Conservation (phyloP, 1,140 invertebrate genomes). For the Latrodectus geometricus region DNA sequence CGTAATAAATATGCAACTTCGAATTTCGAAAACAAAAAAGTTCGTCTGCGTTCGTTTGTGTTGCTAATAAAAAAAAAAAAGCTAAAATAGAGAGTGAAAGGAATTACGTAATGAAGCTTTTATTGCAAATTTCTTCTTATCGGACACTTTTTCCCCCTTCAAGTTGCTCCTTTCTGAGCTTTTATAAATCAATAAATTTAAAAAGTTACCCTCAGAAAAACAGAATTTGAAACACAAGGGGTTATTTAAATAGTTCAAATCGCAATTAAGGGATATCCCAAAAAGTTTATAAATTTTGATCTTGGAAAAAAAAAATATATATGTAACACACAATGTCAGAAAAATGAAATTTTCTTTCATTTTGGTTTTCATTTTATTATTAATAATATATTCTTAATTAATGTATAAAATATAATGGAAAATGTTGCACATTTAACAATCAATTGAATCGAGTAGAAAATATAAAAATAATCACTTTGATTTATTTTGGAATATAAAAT, state of each 20-base stretch:
- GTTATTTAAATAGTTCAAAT: conserved; percentile 12
- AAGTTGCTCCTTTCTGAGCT: background rate
- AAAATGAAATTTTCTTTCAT: no score
- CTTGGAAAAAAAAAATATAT: no score
- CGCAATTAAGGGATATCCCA: background rate
- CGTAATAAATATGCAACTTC: conserved; percentile 57
- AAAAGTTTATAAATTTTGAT: background rate
- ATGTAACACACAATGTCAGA: no score
- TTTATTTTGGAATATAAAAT: no score
- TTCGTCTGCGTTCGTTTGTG: conserved; percentile 33
- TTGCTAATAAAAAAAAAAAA: conserved; percentile 24
- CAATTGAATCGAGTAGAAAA: no score
- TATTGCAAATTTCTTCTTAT: conserved; percentile 53
- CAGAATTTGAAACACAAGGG: background rate
- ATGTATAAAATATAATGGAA: no score
- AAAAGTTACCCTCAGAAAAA: background rate
- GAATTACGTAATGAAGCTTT: conserved; percentile 55
- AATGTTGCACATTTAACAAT: no score
- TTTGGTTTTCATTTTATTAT: no score
- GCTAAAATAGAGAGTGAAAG: conserved; percentile 20
- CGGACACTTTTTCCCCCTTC: conserved; percentile 27
- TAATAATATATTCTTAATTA: no score
- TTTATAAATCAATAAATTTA: background rate
- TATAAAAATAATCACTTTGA: no score
- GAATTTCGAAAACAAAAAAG: conserved; percentile 47